Base-by-base conservation (phyloP, 2,797 vertebrate genomes). In the Oryzias dopingdopingensis region DNA sequence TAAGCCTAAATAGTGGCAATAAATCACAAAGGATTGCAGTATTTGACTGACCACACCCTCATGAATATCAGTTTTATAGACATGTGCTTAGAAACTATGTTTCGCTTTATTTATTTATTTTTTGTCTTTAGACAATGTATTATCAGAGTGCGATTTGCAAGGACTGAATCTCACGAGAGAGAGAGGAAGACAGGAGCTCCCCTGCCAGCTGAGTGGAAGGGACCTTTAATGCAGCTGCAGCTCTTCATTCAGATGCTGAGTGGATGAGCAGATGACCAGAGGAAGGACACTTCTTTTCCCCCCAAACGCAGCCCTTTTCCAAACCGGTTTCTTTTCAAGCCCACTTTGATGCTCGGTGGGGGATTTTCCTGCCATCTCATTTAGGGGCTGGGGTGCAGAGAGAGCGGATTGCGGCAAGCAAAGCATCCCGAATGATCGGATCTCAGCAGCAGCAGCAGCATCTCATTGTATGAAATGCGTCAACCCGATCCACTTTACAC, bases 391-490 rank as follows among this genome's bases (percentile, higher is more conserved):
- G 66, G 50, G 56, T 22, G 41, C 62, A 42, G 64, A 65, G 71
- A 43, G 67, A 70, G 61, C 16, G 62, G 68, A 78, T 73, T 85
- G 85, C 79, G 64, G 79, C 80, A 81, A 14, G 62, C 55, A 55
- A 49, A 55, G 67, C 59, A 51, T 50, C 73, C 65, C 69, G 70
- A 71, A 53, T 67, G 84, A 77, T 73, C 74, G 73, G 77, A 76
- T 78, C 72, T 76, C 67, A 65, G 64, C 65, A 58, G 66, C 84
- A 79, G 78, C 83, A 76, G 76, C 84, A 82, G 80, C 83, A 74
- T 77, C 82, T 67, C 79, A 64, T 65, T 77, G 84, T 76, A 67
- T 83, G 84, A 82, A 82, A 89, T 89, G 89, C 90, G 89, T 91
- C 89, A 90, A 84, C 82, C 73, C 59, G 62, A 73, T 80, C 82